Evolutionary conservation across 2,797 vertebrate species (phyloP), one percentile per base, ranked within the genome.

Genomic region (Aplochiton taeniatus): DNA sequence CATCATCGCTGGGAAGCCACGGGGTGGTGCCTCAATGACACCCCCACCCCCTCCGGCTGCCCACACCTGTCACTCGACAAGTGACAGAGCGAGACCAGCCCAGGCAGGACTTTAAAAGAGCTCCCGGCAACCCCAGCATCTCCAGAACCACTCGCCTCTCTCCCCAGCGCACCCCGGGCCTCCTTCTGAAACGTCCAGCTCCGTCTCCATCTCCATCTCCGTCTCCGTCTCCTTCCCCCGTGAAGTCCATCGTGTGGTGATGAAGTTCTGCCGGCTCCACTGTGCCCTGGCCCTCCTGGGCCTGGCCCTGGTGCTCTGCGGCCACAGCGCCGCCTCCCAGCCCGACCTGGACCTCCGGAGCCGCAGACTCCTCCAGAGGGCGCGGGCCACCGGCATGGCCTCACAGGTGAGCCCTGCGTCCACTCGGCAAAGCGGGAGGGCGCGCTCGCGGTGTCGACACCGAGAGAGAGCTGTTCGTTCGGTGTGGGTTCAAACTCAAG

Each of bases 321-420:
- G 77, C 14, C 72, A 75, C 0, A 69, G 80, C 1, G 85, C 85
- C 41, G 82, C 77, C 45, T 86, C 89, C 4, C 89, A 88, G 73
- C 65, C 80, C 0, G 80, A 87, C 75, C 64, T 80, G 80, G 94
- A 96, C 77, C 92, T 94, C 63, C 89, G 92, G 63, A 92, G 94
- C 69, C 93, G 93, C 60, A 90, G 93, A 80, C 92, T 96, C 86
- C 91, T 96, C 83, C 95, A 96, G 86, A 92, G 92, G 78, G 94
- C 94, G 9, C 89, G 92, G 63, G 92, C 90, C 31, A 90, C 93
- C 0, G 93, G 93, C 2, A 88, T 94, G 50, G 92, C 94, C 54
- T 78, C 86, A 49, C 87, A 90, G 87, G 90, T 91, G 48, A 76
- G 76, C 11, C 80, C 68, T 46, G n/a, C n/a, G 5, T 12, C 31